Base-by-base conservation (phyloP, 2,797 vertebrate genomes). In the Chanos chanos region DNA sequence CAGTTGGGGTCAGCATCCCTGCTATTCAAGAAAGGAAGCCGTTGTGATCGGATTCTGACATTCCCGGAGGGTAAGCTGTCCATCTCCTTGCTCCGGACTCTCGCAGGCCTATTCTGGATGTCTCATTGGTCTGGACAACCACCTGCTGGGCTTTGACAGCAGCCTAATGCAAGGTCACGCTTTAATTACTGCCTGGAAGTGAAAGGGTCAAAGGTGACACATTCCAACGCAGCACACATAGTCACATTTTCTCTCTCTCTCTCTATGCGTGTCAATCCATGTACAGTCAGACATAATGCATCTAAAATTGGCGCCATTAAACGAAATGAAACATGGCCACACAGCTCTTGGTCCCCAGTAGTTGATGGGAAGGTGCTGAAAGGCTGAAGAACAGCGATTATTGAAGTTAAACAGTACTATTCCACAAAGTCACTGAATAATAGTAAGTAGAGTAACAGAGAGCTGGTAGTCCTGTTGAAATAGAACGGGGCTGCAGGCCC, bases 111-210 rank as follows among this genome's bases (percentile, higher is more conserved):
- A 80, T 82, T 86, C 82, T 71, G 59, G 68, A 82, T 61, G 22
- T 52, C 61, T 7, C 75, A 78, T 76, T 53, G 75, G 78, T 81
- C 76, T 75, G 74, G 40, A 18, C 63, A 73, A 81, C 49, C 68
- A 68, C 73, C 40, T 79, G 64, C 79, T 72, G 71, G 64, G 56
- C 71, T 72, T 78, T 30, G 9, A 27, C 64, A 34, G 45, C 78
- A 81, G 81, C 68, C 72, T 79, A 85, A 85, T 83, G 81, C 78
- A 75, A 74, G 73, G 76, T 82, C 80, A 81, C 22, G 70, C 72
- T 80, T 83, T 83, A 86, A 85, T 86, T 86, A 80, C 77, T 73
- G 81, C 80, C 73, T 83, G 73, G 53, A 84, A 82, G 79, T 65
- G 72, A 73, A 43, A 40, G 67, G 80, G 80, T 85, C 49, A 80